A percentile compares a stretch with the other conserved stretches of the same genome.
These are phyloP conservation scores for Homalodisca vitripennis DNA, from an alignment of 1,140 invertebrate genomes.

Conservation along the genomic window DNA sequence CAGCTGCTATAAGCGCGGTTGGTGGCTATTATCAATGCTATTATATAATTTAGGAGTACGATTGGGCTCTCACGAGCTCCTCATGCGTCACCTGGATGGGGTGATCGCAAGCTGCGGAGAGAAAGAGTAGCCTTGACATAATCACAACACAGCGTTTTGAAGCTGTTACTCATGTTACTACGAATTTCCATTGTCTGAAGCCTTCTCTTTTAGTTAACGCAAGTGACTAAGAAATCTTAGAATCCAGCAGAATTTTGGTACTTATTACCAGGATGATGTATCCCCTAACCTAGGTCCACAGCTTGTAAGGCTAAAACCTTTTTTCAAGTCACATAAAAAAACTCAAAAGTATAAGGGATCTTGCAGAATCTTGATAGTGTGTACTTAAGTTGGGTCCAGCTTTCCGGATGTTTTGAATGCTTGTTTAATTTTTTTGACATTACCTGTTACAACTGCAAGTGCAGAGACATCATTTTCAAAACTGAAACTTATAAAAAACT, in stretches of 20 bases:
- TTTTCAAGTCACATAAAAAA: background rate
- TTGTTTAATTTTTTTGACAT: background rate
- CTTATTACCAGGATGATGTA: background rate
- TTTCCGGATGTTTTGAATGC: background rate
- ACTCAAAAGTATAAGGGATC: background rate
- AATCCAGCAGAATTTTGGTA: background rate
- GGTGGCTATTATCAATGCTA: no score
- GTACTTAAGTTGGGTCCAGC: background rate
- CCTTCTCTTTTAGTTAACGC: background rate
- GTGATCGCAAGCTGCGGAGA: background rate
- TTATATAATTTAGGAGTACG: no score
- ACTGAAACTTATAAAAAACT: conserved; percentile 29
- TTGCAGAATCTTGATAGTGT: background rate
- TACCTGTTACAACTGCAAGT: conserved; percentile 26
- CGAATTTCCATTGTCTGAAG: background rate
- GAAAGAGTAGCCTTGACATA: background rate
- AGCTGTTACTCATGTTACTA: background rate
- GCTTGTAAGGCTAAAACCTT: background rate
- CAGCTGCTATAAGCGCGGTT: no score
- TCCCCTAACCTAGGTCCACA: background rate
- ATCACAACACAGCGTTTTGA: background rate
- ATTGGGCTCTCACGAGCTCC: no score
- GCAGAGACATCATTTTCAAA: conserved; percentile 28
- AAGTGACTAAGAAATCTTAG: background rate
- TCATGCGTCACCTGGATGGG: no score